Evolutionary conservation across 1,140 invertebrate species (phyloP), one percentile per base, ranked within the genome.

Genomic region (Sinella curviseta): DNA sequence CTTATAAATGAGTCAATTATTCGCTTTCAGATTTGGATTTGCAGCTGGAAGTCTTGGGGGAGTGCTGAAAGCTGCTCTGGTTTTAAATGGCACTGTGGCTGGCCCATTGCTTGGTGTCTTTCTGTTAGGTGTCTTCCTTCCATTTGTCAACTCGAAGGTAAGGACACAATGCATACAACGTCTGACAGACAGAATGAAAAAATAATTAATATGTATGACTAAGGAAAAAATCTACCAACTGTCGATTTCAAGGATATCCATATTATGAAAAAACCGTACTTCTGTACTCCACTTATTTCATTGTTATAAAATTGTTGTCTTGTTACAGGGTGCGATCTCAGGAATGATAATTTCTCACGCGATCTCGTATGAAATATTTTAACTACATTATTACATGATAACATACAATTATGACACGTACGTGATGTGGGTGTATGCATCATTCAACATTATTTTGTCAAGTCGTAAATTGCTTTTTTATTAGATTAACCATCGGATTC

Each of bases 71-170:
- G 81, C 79, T 4, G 81, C 81, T 12, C 48, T 84, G 1, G 78
- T 82, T 24, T 24, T 84, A 1, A 83, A 83, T 79, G 83, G 83
- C 12, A 31, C 77, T 48, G 83, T 83, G 0, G 78, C 81, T 20
- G 83, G 83, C n/a, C 83, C 83, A 26, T 65, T 84, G 8, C 74
- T 84, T 0, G 83, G 83, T 2, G 67, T 82, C 20, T 84, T 84
- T 67, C 26, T 82, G 0, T 67, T 84, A 14, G 83, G 83, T 57
- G 74, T 84, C 17, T 54, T 82, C 0, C 24, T 83, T 33, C 82
- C 83, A 16, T 84, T 83, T 70, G 70, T 74, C 1, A 84, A 84
- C 48, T 82, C 83, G 80, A 80, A 80, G 16, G 83, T 84, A 30
- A 76, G 77, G 33, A 48, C n/a, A n/a, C n/a, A n/a, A n/a, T n/a